Evolutionary conservation across 2,797 vertebrate species (phyloP), one percentile per base, ranked within the genome.

Genomic region (Pseudomugil gertrudae): DNA sequence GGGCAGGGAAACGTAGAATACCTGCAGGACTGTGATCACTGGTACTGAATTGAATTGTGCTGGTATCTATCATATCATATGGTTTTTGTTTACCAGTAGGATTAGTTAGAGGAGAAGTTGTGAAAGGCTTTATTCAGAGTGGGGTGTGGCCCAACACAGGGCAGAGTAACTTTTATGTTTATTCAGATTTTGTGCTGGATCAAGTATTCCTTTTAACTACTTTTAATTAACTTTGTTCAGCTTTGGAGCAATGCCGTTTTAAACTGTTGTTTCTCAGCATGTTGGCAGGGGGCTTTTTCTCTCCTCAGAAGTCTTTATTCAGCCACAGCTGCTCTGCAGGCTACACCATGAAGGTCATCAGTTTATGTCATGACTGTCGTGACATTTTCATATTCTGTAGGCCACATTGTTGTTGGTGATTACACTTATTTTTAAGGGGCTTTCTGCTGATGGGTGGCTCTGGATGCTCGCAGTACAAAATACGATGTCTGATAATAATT

Each of bases 261-360:
- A 53, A 3, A 30, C 38, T 4, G 5, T 43, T 43, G 38, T 19
- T n/a, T 7, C 38, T 43, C 17, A 43, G 38, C 38, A 11, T 58
- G 36, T 63, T 76, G 48, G 35, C 63, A 47, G 48, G 66, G 50
- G 58, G 26, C n/a, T 29, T 9, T 53, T 55, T 61, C 29, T 50
- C n/a, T 48, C 27, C 47, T 64, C 63, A 61, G 4, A 35, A 52
- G 64, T 69, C 57, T 87, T 85, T 89, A 87, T 89, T 88, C 90
- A 92, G 89, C 79, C 24, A 1, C 79, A 57, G 64, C 33, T 40
- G 75, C 70, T 63, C 78, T 57, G 59, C 27, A 19, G 53, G 27
- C 23, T 69, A 74, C 64, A 43, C 60, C 54, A 30, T 66, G 40
- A 85, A 87, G 86, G 87, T 89, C 85, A 81, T 54, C 29, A 67